phyloP scores from a whole-genome alignment of 2,888 invertebrate genomes.

The Chrysodeixis includens region DNA sequence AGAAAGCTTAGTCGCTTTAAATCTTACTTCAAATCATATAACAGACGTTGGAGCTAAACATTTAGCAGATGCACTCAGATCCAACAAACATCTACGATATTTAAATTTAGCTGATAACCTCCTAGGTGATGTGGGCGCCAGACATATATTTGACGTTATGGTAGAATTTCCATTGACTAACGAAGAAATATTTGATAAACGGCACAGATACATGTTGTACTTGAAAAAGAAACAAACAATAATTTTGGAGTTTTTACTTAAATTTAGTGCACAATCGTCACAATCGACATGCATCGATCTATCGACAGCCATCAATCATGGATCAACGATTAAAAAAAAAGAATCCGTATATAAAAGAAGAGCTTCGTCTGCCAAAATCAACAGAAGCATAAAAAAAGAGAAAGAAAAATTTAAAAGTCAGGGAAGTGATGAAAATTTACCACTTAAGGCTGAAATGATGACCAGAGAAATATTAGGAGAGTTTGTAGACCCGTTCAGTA shows the following conservation, averaged over 20 bases:
- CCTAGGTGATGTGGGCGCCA: slow-evolving; percentile 69
- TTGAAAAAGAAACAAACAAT: slow-evolving; percentile 46
- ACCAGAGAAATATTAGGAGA: slow-evolving; percentile 61
- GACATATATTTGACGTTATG: slow-evolving; percentile 62
- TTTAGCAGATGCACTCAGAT: slow-evolving; percentile 70
- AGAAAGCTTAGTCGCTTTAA: slow-evolving; percentile 64
- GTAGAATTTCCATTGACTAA: slow-evolving; percentile 68
- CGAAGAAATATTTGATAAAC: slow-evolving; percentile 63
- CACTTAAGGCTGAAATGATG: slow-evolving; percentile 59
- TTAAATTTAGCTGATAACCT: slow-evolving; percentile 74
- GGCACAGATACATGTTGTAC: slow-evolving; percentile 53
- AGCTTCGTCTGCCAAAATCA: slow-evolving; percentile 19
- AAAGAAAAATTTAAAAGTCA: neutral
- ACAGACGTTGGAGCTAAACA: slow-evolving; percentile 70
- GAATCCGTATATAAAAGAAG: slow-evolving; percentile 6
- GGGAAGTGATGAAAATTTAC: neutral
- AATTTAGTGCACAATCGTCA: slow-evolving; percentile 18
- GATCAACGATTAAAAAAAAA: no score
- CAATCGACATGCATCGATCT: no score
- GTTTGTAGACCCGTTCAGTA: slow-evolving; percentile 64
- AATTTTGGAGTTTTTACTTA: slow-evolving; percentile 42
- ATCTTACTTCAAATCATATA: slow-evolving; percentile 75
- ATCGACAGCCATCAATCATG: no score
- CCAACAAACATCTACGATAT: slow-evolving; percentile 76
- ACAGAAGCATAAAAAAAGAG: neutral